Evolutionary conservation across 2,888 invertebrate species (phyloP), one percentile per base, ranked within the genome.

Genomic region (Coelopa pilipes): DNA sequence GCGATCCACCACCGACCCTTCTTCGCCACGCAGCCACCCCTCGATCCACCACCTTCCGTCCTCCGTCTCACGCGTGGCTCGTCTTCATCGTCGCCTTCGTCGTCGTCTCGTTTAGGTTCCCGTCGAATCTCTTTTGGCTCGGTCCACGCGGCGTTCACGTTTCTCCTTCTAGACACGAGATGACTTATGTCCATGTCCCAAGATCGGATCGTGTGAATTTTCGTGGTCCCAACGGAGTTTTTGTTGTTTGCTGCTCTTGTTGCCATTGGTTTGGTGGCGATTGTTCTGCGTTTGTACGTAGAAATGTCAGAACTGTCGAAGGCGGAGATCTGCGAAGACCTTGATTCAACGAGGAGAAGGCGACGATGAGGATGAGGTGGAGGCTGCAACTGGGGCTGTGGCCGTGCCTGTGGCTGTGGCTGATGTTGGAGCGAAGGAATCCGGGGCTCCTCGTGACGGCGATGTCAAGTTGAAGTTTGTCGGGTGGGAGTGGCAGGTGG

Each of bases 391-490:
- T n/a, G n/a, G n/a, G n/a, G 13, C 24, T 34, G 71, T 46, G 13
- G 71, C 15, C 15, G 55, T 7, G 34, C 34, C 34, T 34, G 34
- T 2, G 34, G 7, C 34, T 34, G 4, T 7, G 7, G 34, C 34
- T 34, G 34, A 34, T 7, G 34, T 4, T 34, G 34, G 34, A 34
- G 34, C 34, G 34, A 34, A 34, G 34, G 34, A 34, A 34, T n/a
- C n/a, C 15, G 24, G 34, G 13, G 34, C 4, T 11, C 9, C 55
- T 24, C 24, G 13, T 49, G 49, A 47, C 21, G 63, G 53, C 65
- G 71, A 82, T 83, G 82, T 83, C 83, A 83, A 83, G 83, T 83
- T 83, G 79, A 83, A 83, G 82, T 83, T 82, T 83, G 80, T 50
- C 12, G 13, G 10, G 50, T 34, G 15, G 21, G 19, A 21, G 1